phyloP scores from a whole-genome alignment of 2,888 invertebrate genomes.

The Heliconius erato region DNA sequence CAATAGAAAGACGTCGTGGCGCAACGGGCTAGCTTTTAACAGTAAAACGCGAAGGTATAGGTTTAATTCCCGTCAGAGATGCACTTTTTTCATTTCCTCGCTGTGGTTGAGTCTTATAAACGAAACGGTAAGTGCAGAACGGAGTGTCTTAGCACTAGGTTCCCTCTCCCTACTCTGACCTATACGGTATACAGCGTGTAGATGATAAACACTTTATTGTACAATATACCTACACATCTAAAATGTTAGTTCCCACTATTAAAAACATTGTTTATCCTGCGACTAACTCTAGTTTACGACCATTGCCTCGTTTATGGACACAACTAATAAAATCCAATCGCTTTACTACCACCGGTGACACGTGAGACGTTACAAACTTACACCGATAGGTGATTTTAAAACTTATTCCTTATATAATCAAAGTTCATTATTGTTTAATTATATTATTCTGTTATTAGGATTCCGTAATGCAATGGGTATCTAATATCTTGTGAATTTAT shows the following conservation, averaged over 20 bases:
- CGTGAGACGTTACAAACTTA: conserved; percentile 49
- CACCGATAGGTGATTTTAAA: neutral
- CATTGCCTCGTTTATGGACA: conserved; percentile 78
- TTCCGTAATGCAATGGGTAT: conserved; percentile 18
- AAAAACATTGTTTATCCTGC: conserved; percentile 55
- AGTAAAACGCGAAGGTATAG: too few species aligned
- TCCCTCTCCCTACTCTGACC: too few species aligned
- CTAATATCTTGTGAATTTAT: conserved; percentile 1
- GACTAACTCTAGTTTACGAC: conserved; percentile 67
- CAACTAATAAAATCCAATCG: conserved; percentile 81
- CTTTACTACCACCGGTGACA: conserved; percentile 62
- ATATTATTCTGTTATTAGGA: neutral
- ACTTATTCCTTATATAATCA: neutral
- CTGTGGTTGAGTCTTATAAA: too few species aligned
- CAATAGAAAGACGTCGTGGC: too few species aligned
- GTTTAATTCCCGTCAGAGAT: too few species aligned
- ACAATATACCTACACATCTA: conserved; percentile 26
- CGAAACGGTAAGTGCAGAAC: too few species aligned
- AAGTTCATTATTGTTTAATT: neutral
- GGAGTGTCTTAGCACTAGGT: too few species aligned
- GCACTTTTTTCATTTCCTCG: too few species aligned
- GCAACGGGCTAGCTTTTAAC: too few species aligned
- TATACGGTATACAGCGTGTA: too few species aligned
- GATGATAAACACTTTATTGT: too few species aligned
- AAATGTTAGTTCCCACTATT: conserved; percentile 44